Evolutionary conservation across 2,888 invertebrate genomes (phyloP).

Genomic region (Bruchidius siliquastri): DNA sequence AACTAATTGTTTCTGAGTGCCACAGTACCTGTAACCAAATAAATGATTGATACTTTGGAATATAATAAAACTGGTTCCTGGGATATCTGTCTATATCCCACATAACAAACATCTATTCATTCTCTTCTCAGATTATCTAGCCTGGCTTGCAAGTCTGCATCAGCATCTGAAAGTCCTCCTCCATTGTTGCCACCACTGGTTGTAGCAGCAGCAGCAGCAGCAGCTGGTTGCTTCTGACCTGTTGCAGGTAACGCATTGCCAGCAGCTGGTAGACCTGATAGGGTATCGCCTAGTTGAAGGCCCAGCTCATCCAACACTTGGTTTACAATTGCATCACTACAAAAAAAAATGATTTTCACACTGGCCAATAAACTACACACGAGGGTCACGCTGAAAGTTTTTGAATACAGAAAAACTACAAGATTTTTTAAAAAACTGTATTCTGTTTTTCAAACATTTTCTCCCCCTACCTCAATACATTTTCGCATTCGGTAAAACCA

Average conservation of each 20-base stretch:
- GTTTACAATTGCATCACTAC: conserved; percentile 86
- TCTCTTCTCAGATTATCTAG: conserved; percentile 91
- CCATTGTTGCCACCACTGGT: conserved; percentile 50
- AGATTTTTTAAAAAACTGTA: too few relatives aligned
- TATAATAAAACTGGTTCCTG: not conserved
- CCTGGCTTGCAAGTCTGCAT: conserved; percentile 95
- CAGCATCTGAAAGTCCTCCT: conserved; percentile 70
- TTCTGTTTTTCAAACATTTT: too few relatives aligned
- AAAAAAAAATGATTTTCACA: conserved; percentile 34
- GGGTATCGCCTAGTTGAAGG: conserved; percentile 86
- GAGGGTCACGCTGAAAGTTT: too few relatives aligned
- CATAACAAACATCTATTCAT: conserved; percentile 47
- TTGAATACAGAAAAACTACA: too few relatives aligned
- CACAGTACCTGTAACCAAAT: not conserved
- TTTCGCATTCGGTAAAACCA: too few relatives aligned
- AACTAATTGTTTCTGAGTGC: not conserved
- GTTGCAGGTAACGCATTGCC: conserved; percentile 54
- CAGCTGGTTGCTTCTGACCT: conserved; percentile 60
- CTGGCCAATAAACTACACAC: too few relatives aligned
- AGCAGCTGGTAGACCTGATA: conserved; percentile 80
- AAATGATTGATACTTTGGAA: not conserved
- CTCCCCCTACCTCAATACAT: too few relatives aligned
- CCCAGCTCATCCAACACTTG: conserved; percentile 98
- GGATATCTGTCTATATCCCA: not conserved
- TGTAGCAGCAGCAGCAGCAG: conserved; percentile 48